A percentile compares a stretch with the other conserved stretches of the same genome.
Evolutionary conservation across 2,797 vertebrate genomes (phyloP).

Genomic region (Sternotherus odoratus): DNA sequence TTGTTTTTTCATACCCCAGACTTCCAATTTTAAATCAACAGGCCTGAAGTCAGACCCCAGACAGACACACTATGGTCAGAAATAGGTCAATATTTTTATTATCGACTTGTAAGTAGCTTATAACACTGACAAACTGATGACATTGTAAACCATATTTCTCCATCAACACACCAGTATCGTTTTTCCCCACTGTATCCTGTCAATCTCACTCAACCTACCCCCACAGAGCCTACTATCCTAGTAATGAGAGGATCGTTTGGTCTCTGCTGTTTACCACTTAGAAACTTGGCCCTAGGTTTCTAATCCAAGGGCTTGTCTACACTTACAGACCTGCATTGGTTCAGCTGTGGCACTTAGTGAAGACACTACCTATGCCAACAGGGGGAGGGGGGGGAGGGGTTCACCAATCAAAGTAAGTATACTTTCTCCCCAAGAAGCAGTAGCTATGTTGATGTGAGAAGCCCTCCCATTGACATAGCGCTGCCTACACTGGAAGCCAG

Average conservation of each 20-base stretch:
- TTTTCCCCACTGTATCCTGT: not conserved
- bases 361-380: not conserved
- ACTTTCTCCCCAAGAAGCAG: not conserved
- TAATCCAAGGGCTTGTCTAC: not conserved
- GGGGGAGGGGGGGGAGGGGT: no score
- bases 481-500: not conserved
- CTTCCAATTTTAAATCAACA: not conserved
- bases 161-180: not conserved
- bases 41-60: not conserved
- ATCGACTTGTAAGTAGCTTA: accelerated
- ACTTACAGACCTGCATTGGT: no score
- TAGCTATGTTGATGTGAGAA: not conserved
- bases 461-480: not conserved
- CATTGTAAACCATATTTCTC: not conserved
- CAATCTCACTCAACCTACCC: not conserved
- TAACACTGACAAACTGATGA: not conserved
- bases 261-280: not conserved
- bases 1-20: not conserved
- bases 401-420: not conserved
- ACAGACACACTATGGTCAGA: accelerated
- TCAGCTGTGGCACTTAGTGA: not conserved
- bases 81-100: not conserved
- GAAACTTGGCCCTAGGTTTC: not conserved
- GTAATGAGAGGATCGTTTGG: not conserved
- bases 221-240: not conserved